Evolutionary conservation across 2,888 invertebrate species (phyloP), one percentile per base, ranked within the genome.

Genomic region (Blastobasis adustella): DNA sequence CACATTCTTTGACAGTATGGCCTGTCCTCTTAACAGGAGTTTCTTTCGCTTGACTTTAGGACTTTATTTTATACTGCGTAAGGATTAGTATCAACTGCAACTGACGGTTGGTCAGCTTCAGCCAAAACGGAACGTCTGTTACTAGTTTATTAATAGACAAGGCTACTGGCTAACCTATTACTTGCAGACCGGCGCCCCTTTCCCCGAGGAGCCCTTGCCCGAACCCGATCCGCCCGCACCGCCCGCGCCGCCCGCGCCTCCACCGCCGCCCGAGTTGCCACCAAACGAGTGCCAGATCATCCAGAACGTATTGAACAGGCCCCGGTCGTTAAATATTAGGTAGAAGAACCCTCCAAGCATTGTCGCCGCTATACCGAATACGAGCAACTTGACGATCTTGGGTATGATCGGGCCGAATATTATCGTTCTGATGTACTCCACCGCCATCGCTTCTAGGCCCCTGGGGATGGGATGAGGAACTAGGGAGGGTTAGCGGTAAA

Each of bases 391-490:
- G 0, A 93, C 91, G 23, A 94, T 58, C 76, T 94, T 95, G 0
- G 96, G 94, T 38, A 95, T 60, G 6, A 92, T 53, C 4, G 87
- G 78, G 5, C 96, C 96, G 62, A 96, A 90, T 5, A 96, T 70
- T 7, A 91, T 77, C 1, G 94, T 94, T 41, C 96, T 89, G 5
- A 93, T 73, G 67, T 96, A 96, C 81, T 96, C 96, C 7, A 92
- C 82, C 23, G 93, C 90, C 61, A 93, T 88, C 3, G 96, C 95
- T 83, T 96, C 95, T 49, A 96, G 78, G 49, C 96, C 96, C 96
- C 96, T 95, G 74, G 60, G 63, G 60, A 9, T 10, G 49, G 51
- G 37, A 44, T 10, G 46, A 49, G 51, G 49, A 47, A 50, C 55
- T 45, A 23, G 23, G 23, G 23, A 23, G 23, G 23, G 23, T 23